A percentile compares a stretch with the other conserved stretches of the same genome.
These are phyloP conservation scores for Rhea americana DNA, from an alignment of 2,113 vertebrate genomes.

Conservation along the genomic window DNA sequence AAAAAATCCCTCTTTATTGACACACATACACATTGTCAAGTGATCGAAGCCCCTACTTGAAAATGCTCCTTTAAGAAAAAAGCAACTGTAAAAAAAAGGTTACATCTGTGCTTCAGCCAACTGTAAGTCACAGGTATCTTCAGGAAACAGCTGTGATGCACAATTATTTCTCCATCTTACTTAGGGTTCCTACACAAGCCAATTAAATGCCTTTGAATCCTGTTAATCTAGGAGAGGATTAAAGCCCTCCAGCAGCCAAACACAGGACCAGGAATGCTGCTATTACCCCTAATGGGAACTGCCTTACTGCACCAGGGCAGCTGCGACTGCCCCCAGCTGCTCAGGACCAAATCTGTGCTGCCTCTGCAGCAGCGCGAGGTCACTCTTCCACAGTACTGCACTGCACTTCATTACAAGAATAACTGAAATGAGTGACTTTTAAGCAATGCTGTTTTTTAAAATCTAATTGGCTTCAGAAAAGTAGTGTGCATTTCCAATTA, in stretches of 20 bases:
- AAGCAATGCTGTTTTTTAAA: background rate
- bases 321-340: fast-evolving
- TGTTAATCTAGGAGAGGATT: background rate
- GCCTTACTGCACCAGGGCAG: fast-evolving
- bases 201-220: background rate
- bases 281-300: too few relatives aligned
- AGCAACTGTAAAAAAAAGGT: background rate
- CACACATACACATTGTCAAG: background rate
- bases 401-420: background rate
- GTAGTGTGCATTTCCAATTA: background rate
- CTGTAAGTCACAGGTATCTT: fast-evolving
- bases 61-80: background rate
- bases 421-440: background rate
- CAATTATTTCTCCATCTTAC: background rate
- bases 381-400: background rate
- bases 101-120: fast-evolving
- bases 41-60: background rate
- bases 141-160: background rate
- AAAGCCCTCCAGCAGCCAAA: background rate
- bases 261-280: fast-evolving
- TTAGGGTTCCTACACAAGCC: background rate
- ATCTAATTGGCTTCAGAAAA: background rate
- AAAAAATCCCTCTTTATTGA: background rate
- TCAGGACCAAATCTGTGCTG: background rate
- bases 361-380: background rate